Percentiles rank a stretch among this genome's conserved stretches.
Conservation (phyloP, 2,113 vertebrate genomes). For the Plecotus auritus region DNA sequence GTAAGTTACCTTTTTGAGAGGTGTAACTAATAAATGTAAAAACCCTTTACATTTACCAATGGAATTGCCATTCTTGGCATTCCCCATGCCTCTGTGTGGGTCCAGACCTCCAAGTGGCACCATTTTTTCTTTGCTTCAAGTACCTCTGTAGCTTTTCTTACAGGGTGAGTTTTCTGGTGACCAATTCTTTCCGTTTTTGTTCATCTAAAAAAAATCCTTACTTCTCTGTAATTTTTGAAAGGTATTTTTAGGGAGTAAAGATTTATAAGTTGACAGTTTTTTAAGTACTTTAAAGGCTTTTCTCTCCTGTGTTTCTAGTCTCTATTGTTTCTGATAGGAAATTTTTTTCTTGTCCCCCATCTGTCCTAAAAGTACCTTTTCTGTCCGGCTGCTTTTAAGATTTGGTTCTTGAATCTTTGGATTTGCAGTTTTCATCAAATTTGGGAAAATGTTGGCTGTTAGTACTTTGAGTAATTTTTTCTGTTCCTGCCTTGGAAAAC, state of each 20-base stretch:
- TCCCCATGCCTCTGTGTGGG: rapidly evolving
- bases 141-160: background rate
- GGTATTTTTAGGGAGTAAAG: background rate
- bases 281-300: background rate
- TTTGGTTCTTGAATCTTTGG: background rate
- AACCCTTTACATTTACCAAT: background rate
- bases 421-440: background rate
- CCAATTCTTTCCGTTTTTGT: background rate
- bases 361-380: background rate
- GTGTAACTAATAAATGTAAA: too few relatives aligned
- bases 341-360: background rate
- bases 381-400: background rate
- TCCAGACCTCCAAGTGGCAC: background rate
- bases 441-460: background rate
- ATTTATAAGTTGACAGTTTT: background rate
- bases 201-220: background rate
- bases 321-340: background rate
- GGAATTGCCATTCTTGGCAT: background rate
- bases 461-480: background rate
- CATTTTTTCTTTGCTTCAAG: background rate
- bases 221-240: background rate
- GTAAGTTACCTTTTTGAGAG: background rate
- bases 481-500: too few relatives aligned
- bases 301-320: background rate
- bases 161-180: background rate